A percentile compares a stretch with the other conserved stretches of the same genome.
phyloP scores from a whole-genome alignment of 2,113 vertebrate genomes.

The Galbula dea region DNA sequence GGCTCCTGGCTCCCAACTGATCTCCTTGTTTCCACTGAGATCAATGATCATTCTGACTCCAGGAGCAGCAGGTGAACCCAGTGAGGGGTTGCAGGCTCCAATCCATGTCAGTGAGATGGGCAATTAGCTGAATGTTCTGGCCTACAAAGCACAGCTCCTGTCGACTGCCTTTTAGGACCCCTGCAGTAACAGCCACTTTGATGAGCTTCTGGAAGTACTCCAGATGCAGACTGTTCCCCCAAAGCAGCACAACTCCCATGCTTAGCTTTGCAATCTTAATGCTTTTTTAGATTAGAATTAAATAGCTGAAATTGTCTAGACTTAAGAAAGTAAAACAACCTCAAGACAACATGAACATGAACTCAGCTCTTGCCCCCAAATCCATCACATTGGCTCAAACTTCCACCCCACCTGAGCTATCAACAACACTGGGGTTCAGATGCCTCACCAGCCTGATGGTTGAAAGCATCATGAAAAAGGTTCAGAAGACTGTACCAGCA shows the following conservation, averaged over 20 bases:
- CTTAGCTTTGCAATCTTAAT: background rate
- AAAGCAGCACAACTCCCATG: background rate
- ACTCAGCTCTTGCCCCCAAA: background rate
- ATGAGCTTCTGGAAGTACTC: background rate
- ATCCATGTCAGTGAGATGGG: background rate
- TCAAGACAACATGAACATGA: background rate
- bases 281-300: background rate
- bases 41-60: background rate
- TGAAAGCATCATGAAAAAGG: background rate
- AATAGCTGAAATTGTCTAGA: background rate
- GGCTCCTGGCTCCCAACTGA: background rate
- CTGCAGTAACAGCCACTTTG: background rate
- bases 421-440: background rate
- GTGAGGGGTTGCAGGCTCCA: background rate
- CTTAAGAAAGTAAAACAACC: background rate
- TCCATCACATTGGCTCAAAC: fast-evolving
- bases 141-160: background rate
- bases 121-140: background rate
- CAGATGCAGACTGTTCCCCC: background rate
- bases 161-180: background rate
- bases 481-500: background rate
- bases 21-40: background rate
- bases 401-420: background rate
- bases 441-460: background rate
- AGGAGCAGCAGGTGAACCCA: constrained; percentile 18